Percentiles rank a stretch among this genome's conserved stretches.
phyloP scores from a whole-genome alignment of 2,888 invertebrate species.

The Agelastica alni region DNA sequence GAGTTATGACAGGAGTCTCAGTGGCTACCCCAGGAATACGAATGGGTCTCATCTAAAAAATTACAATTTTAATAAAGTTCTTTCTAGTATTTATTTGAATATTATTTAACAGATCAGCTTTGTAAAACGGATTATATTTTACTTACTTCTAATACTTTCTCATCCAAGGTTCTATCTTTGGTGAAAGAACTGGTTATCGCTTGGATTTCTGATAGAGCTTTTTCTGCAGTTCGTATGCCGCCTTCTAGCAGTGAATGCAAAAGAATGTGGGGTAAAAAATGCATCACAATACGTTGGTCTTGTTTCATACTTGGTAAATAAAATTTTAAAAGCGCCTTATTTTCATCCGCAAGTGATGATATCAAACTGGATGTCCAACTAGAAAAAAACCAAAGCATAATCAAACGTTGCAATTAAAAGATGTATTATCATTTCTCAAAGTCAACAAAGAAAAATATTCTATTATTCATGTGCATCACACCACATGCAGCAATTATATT shows the following conservation, averaged over 20 bases:
- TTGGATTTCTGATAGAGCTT: conserved; percentile 62
- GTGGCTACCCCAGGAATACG: conserved; percentile 35
- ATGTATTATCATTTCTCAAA: too few relatives aligned
- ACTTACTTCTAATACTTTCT: conserved; percentile 42
- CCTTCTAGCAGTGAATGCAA: conserved; percentile 67
- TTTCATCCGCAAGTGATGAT: conserved; percentile 63
- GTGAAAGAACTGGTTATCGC: conserved; percentile 58
- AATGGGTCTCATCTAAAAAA: conserved; percentile 39
- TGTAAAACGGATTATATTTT: neutral
- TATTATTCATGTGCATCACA: too few relatives aligned
- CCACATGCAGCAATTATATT: too few relatives aligned
- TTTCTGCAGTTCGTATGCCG: conserved; percentile 51
- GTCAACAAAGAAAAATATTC: too few relatives aligned
- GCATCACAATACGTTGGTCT: conserved; percentile 71
- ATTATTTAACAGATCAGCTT: neutral
- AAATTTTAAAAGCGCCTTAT: conserved; percentile 66
- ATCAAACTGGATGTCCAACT: conserved; percentile 77
- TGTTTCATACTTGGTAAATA: conserved; percentile 77
- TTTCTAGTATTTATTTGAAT: neutral
- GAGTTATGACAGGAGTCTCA: conserved; percentile 32
- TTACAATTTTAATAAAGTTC: neutral
- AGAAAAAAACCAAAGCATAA: conserved; percentile 27
- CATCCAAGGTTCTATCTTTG: conserved; percentile 36
- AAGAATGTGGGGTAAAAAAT: conserved; percentile 76
- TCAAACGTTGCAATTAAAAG: too few relatives aligned